Percentiles rank a stretch among this genome's conserved stretches.
Evolutionary conservation across 2,888 invertebrate genomes (phyloP).

Genomic region (Scaptomyza tumidula): DNA sequence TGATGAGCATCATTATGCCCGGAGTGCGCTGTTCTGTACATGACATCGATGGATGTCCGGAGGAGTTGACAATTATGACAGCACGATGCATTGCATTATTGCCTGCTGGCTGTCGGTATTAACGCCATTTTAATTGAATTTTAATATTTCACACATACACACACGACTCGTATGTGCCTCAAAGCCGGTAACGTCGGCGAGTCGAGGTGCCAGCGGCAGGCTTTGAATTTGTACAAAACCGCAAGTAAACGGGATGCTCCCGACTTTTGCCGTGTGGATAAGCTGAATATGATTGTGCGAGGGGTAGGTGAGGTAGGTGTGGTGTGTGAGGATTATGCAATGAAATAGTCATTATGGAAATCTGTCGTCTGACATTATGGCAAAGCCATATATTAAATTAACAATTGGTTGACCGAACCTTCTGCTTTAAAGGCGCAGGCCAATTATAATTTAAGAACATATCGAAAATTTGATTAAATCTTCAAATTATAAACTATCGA

Average conservation of each 20-base stretch:
- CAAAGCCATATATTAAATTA: slow-evolving; percentile 51
- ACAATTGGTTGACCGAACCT: slow-evolving; percentile 4
- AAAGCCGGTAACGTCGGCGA: slow-evolving; percentile 35
- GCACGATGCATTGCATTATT: slow-evolving; percentile 55
- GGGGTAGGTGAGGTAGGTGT: neutral
- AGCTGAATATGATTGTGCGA: neutral
- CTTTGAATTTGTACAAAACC: slow-evolving; percentile 65
- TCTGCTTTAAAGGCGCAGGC: slow-evolving; percentile 24
- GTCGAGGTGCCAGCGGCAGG: slow-evolving; percentile 47
- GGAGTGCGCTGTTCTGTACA: slow-evolving; percentile 40
- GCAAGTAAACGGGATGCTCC: slow-evolving; percentile 69
- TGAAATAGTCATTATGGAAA: slow-evolving; percentile 75
- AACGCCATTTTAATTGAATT: slow-evolving; percentile 83
- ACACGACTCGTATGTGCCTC: slow-evolving; percentile 54
- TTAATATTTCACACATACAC: slow-evolving; percentile 79
- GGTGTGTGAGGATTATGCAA: slow-evolving; percentile 33
- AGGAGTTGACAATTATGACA: slow-evolving; percentile 81
- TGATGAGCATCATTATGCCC: slow-evolving; percentile 75
- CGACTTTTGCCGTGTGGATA: slow-evolving; percentile 20
- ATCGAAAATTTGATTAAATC: neutral
- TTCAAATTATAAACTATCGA: neutral
- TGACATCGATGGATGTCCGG: slow-evolving; percentile 67
- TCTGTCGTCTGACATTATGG: slow-evolving; percentile 67
- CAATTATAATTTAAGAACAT: slow-evolving; percentile 1
- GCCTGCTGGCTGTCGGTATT: slow-evolving; percentile 71